A percentile compares a stretch with the other conserved stretches of the same genome.
Evolutionary conservation across 2,888 invertebrate species (phyloP).

Genomic region (Heliconius sara): DNA sequence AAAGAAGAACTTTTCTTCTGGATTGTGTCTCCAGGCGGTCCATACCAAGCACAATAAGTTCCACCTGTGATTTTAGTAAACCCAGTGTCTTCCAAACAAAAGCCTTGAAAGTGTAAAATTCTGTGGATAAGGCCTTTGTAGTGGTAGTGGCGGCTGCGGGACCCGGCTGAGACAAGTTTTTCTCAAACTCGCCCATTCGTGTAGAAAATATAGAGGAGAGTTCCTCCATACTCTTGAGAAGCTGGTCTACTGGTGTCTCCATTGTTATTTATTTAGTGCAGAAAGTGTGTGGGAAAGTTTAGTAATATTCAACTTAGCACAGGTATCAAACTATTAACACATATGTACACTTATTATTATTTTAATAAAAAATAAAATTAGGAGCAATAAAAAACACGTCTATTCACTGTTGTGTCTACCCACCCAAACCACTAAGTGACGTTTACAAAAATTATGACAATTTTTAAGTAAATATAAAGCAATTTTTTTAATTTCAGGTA

Average conservation of each 20-base stretch:
- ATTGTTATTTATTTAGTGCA: slow-evolving; percentile 3
- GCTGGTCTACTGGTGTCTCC: slow-evolving; percentile 9
- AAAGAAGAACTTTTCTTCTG: slow-evolving; percentile 2
- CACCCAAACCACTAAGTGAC: too few relatives aligned
- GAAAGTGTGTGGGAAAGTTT: not conserved
- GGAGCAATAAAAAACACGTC: too few relatives aligned
- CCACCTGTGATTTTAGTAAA: not conserved
- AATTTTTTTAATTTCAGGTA: too few relatives aligned
- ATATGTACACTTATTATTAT: not conserved
- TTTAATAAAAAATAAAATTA: too few relatives aligned
- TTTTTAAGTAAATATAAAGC: too few relatives aligned
- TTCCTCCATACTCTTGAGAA: slow-evolving; percentile 13
- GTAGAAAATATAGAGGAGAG: slow-evolving; percentile 10
- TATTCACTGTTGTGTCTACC: too few relatives aligned
- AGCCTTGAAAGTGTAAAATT: not conserved
- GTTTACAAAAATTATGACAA: too few relatives aligned
- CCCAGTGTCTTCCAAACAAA: slow-evolving; percentile 13
- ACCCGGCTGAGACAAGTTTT: not conserved
- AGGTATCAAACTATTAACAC: not conserved
- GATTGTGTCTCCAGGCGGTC: too few relatives aligned
- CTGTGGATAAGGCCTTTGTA: not conserved
- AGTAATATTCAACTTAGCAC: slow-evolving; percentile 6
- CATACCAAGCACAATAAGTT: not conserved
- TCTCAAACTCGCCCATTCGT: not conserved
- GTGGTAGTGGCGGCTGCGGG: not conserved